Conservation (phyloP, 2,888 invertebrate genomes). For the Gasteruption jaculator region DNA sequence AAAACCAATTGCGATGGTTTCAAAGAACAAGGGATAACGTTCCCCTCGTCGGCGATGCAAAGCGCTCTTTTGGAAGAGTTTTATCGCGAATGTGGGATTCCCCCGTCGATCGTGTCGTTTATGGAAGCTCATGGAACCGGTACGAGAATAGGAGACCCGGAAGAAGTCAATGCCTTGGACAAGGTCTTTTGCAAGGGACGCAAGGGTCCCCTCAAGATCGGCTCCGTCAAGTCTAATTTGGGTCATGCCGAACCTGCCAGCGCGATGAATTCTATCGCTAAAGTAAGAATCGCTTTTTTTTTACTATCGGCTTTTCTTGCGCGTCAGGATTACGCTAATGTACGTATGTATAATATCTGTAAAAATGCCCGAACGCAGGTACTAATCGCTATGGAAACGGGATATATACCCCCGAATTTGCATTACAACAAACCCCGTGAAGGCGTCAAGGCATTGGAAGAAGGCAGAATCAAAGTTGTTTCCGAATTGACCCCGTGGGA, state of each 20-base stretch:
- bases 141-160: conserved; percentile 84
- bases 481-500: conserved; percentile 67
- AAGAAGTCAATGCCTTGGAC: conserved; percentile 81
- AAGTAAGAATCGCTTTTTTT: conserved; percentile 53
- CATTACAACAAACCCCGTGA: conserved; percentile 66
- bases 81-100: conserved; percentile 59
- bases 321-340: conserved; percentile 10
- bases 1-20: conserved; percentile 62
- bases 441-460: conserved; percentile 59
- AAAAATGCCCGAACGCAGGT: no score
- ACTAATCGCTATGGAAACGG: conserved; percentile 75
- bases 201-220: conserved; percentile 75
- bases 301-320: not conserved
- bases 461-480: conserved; percentile 68
- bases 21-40: conserved; percentile 48
- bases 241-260: conserved; percentile 89
- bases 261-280: conserved; percentile 77
- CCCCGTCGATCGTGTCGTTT: conserved; percentile 58
- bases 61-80: conserved; percentile 53
- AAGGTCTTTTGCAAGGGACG: conserved; percentile 73
- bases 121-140: conserved; percentile 75
- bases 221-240: conserved; percentile 90
- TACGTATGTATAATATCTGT: no score
- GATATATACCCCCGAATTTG: conserved; percentile 80
- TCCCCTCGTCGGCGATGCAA: conserved; percentile 43